Evolutionary conservation across 2,888 invertebrate genomes (phyloP).

Genomic region (Caenorhabditis afra): DNA sequence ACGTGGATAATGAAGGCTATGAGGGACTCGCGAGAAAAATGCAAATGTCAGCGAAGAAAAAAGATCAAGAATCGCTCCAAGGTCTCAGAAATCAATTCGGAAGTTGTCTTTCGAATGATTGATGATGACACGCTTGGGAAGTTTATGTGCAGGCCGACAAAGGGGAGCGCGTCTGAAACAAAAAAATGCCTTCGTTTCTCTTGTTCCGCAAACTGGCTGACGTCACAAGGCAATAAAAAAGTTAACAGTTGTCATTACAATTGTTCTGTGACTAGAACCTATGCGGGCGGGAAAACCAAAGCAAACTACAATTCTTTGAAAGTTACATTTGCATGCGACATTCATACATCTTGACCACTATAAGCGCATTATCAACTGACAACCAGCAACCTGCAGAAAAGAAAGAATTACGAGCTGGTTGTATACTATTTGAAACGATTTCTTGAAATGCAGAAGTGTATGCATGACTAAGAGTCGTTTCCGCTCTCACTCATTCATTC

Average conservation of each 20-base stretch:
- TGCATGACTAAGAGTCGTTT: slow-evolving; percentile 18
- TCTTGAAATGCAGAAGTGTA: slow-evolving; percentile 6
- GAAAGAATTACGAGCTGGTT: too few species aligned
- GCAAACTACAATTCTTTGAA: too few species aligned
- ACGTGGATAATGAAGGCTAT: too few species aligned
- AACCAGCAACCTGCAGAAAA: too few species aligned
- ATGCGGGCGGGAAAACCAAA: too few species aligned
- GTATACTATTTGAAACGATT: too few species aligned
- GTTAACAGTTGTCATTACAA: not conserved
- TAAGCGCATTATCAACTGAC: too few species aligned
- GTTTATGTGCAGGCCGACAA: not conserved
- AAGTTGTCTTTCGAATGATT: not conserved
- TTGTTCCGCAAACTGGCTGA: slow-evolving; percentile 8
- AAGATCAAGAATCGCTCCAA: not conserved
- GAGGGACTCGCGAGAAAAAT: too few species aligned
- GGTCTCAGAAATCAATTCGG: slow-evolving; percentile 14
- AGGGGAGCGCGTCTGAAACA: slow-evolving; percentile 4
- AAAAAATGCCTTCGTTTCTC: not conserved
- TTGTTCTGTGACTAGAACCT: too few species aligned
- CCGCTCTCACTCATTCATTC: slow-evolving; percentile 14
- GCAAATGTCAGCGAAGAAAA: not conserved
- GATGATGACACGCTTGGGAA: slow-evolving; percentile 18
- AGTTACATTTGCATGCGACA: too few species aligned
- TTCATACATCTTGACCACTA: too few species aligned
- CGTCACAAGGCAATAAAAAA: slow-evolving; percentile 7